phyloP scores from a whole-genome alignment of 1,140 invertebrate species.

The Papilio machaon region DNA sequence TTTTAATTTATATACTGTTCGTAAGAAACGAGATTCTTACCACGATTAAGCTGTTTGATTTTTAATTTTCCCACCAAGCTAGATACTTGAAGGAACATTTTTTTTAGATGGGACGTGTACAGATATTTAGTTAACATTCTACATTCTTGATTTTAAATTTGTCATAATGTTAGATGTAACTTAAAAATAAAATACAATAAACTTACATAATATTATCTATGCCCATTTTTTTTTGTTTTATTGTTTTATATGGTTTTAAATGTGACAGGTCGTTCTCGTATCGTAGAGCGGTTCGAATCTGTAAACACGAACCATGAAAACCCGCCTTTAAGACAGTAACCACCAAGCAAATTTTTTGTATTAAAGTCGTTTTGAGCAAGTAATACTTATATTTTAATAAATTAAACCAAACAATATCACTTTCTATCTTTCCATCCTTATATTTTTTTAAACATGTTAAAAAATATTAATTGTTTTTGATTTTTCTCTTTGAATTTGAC shows the following conservation, averaged over 20 bases:
- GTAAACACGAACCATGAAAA: background rate
- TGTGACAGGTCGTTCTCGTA: background rate
- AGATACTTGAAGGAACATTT: background rate
- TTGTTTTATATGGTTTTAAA: background rate
- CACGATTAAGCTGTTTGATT: background rate
- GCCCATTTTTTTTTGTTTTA: background rate
- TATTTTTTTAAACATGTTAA: background rate
- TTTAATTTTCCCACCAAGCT: background rate
- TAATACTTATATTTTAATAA: conserved; percentile 3
- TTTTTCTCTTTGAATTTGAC: background rate
- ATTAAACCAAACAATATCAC: background rate
- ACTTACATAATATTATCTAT: background rate
- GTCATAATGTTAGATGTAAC: background rate
- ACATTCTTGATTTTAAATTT: background rate
- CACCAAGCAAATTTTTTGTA: background rate
- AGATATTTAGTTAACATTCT: too few species aligned
- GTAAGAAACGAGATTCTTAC: too few species aligned
- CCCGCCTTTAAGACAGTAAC: background rate
- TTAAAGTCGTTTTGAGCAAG: background rate
- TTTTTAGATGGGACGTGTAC: too few species aligned
- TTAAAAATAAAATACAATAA: conserved; percentile 17
- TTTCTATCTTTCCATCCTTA: background rate
- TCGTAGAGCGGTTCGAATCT: too few species aligned
- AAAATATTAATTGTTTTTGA: background rate
- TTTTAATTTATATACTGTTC: background rate